A percentile compares a stretch with the other conserved stretches of the same genome.
Evolutionary conservation across 2,113 vertebrate species (phyloP).

Genomic region (Callorhinus ursinus): DNA sequence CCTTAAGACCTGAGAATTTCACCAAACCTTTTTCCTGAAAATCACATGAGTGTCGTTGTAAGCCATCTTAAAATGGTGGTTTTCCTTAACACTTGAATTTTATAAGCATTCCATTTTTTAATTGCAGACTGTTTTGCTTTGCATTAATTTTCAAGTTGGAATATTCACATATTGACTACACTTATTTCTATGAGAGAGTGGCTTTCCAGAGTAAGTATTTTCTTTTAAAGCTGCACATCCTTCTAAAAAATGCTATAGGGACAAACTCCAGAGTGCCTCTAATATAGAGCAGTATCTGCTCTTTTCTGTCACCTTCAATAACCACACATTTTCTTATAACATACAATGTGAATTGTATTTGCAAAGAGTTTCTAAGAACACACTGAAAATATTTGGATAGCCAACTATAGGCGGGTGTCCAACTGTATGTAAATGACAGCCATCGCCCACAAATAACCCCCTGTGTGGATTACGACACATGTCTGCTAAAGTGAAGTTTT

Average conservation of each 20-base stretch:
- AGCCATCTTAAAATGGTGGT: background rate
- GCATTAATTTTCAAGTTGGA: background rate
- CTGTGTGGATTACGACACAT: background rate
- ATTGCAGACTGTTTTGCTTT: background rate
- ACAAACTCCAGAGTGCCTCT: background rate
- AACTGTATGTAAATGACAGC: background rate
- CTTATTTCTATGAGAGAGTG: background rate
- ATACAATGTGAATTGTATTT: background rate
- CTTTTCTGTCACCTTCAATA: background rate
- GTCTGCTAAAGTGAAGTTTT: background rate
- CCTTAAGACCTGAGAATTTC: background rate
- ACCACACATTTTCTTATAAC: background rate
- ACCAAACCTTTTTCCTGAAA: background rate
- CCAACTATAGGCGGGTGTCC: background rate
- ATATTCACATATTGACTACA: background rate
- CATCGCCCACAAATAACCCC: accelerated
- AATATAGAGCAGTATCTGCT: background rate
- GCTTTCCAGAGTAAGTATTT: background rate
- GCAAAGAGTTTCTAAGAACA: background rate
- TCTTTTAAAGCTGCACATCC: background rate
- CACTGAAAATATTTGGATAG: background rate
- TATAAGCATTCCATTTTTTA: background rate
- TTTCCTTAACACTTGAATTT: background rate
- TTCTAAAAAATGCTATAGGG: background rate
- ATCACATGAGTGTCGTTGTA: background rate